phyloP scores from a whole-genome alignment of 2,113 vertebrate genomes.

The Mustelus asterias region DNA sequence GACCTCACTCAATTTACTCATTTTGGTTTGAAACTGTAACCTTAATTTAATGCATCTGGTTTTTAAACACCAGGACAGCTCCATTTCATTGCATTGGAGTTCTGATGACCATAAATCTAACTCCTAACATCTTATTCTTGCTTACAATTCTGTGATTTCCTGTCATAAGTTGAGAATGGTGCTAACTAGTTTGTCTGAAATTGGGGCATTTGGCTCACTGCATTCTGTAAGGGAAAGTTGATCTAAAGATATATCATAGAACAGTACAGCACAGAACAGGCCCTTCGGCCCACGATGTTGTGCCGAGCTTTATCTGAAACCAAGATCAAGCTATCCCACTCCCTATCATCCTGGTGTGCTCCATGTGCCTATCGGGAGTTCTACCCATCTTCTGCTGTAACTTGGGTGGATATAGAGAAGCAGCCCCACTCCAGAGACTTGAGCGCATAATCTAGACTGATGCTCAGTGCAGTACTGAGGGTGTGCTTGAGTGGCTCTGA shows the following conservation, averaged over 20 bases:
- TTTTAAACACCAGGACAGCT: background rate
- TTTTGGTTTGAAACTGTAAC: background rate
- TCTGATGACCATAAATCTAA: background rate
- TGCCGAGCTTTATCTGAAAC: no score
- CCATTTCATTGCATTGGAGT: background rate
- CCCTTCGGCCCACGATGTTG: no score
- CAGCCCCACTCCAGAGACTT: background rate
- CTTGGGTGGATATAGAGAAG: background rate
- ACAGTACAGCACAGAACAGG: no score
- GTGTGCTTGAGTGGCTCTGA: background rate
- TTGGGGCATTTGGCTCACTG: background rate
- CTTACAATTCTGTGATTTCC: background rate
- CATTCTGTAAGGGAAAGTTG: background rate
- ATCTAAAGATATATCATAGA: no score
- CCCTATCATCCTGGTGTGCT: no score
- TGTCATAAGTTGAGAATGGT: background rate
- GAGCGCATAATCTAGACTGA: background rate
- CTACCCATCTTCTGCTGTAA: background rate
- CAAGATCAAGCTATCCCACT: no score
- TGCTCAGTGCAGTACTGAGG: background rate
- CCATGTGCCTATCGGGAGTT: background rate
- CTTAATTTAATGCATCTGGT: background rate
- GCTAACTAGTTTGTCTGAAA: background rate
- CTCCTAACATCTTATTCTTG: background rate
- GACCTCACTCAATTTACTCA: background rate